These are phyloP conservation scores for Apomyelois bistriatella DNA, from an alignment of 2,888 invertebrate genomes.

Conservation along the genomic window DNA sequence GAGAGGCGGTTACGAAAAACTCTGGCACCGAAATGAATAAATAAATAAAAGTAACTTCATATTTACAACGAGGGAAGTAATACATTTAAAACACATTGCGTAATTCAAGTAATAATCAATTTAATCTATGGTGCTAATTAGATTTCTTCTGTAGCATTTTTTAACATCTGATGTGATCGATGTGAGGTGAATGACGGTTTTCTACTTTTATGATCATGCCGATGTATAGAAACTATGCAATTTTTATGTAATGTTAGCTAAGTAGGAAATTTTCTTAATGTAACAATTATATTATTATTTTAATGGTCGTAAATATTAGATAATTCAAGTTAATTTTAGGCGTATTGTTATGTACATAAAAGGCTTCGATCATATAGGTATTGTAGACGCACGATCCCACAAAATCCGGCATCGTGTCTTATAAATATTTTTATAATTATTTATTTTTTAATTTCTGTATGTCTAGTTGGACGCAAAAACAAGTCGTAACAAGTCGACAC, in stretches of 20 bases:
- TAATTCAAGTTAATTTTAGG: conserved; percentile 14
- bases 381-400: too few species aligned
- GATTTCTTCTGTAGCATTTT: conserved; percentile 26
- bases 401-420: too few species aligned
- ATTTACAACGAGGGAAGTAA: neutral
- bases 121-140: conserved; percentile 39
- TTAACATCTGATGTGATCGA: conserved; percentile 13
- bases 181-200: neutral
- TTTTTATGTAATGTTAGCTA: neutral
- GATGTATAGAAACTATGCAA: neutral
- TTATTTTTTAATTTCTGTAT: too few species aligned
- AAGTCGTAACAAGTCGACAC: too few species aligned
- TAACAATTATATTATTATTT: conserved; percentile 13
- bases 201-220: neutral
- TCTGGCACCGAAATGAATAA: too few species aligned
- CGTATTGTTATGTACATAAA: too few species aligned
- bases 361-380: too few species aligned
- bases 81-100: neutral
- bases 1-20: too few species aligned
- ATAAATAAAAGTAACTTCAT: neutral
- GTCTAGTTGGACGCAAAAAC: too few species aligned
- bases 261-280: conserved; percentile 17
- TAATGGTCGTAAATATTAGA: conserved; percentile 23
- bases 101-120: conserved; percentile 21
- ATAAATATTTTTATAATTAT: too few species aligned